Evolutionary conservation across 2,113 vertebrate genomes (phyloP).

Genomic region (Larimichthys crocea): DNA sequence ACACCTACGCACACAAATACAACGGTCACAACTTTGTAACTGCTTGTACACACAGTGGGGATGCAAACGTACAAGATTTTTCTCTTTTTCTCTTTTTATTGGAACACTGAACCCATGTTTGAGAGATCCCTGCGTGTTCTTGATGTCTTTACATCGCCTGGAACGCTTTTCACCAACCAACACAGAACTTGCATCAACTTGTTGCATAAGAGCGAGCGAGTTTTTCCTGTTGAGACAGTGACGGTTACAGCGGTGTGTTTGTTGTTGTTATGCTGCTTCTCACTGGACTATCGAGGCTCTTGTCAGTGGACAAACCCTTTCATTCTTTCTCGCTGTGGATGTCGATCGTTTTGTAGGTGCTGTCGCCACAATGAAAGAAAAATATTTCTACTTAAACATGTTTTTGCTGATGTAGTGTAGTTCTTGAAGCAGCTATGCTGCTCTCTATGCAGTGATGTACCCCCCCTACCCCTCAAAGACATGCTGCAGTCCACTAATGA

Average conservation of each 20-base stretch:
- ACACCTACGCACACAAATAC: neutral
- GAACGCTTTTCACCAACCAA: neutral
- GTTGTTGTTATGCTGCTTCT: slow-evolving; percentile 29
- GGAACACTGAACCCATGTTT: neutral
- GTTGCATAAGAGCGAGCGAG: slow-evolving; percentile 31
- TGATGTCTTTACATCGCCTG: neutral
- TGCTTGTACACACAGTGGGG: too few species aligned
- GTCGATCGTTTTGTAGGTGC: neutral
- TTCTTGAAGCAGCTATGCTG: neutral
- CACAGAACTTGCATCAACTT: slow-evolving; percentile 42
- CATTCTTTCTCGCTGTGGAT: neutral
- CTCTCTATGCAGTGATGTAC: neutral
- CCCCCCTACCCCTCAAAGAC: neutral
- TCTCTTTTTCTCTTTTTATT: too few species aligned
- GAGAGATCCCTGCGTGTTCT: neutral
- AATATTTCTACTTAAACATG: neutral
- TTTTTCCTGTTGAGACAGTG: slow-evolving; percentile 65
- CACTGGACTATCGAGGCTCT: neutral
- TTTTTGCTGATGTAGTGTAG: neutral
- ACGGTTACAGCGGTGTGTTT: slow-evolving; percentile 13
- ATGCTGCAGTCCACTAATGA: slow-evolving; percentile 25
- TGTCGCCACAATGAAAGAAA: neutral
- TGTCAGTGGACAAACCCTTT: neutral
- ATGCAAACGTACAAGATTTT: neutral
- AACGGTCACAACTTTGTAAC: neutral